Evolutionary conservation across 1,140 invertebrate species (phyloP).

Genomic region (Piezodorus guildinii): DNA sequence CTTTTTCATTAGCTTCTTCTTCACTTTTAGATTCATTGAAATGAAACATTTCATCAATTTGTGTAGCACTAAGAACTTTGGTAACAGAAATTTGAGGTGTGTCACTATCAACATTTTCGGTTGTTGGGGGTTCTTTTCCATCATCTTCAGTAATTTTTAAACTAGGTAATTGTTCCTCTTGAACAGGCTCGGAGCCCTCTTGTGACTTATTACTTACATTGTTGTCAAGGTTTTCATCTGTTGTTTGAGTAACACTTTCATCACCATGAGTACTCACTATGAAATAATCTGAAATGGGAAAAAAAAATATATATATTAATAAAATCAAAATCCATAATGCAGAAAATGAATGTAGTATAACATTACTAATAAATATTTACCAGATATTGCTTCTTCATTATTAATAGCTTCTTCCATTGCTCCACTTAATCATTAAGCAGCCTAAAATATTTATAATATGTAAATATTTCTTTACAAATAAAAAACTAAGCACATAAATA

Average conservation of each 20-base stretch:
- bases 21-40: neutral
- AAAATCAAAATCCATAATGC: neutral
- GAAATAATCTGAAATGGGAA: constrained; percentile 5
- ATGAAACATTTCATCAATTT: constrained; percentile 12
- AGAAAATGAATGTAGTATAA: neutral
- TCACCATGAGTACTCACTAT: neutral
- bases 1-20: neutral
- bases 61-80: constrained; percentile 1
- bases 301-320: neutral
- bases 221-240: neutral
- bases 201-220: neutral
- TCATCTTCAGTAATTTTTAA: neutral
- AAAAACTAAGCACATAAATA: no score
- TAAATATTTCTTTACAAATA: no score
- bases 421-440: neutral
- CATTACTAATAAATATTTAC: neutral
- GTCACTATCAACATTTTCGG: neutral
- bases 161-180: neutral
- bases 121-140: neutral
- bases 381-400: constrained; percentile 7
- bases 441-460: neutral
- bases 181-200: neutral
- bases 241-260: neutral
- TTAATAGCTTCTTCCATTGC: constrained; percentile 4
- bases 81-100: constrained; percentile 1